Evolutionary conservation across 2,797 vertebrate genomes (phyloP).

Genomic region (Ptychobarbus kaznakovi): DNA sequence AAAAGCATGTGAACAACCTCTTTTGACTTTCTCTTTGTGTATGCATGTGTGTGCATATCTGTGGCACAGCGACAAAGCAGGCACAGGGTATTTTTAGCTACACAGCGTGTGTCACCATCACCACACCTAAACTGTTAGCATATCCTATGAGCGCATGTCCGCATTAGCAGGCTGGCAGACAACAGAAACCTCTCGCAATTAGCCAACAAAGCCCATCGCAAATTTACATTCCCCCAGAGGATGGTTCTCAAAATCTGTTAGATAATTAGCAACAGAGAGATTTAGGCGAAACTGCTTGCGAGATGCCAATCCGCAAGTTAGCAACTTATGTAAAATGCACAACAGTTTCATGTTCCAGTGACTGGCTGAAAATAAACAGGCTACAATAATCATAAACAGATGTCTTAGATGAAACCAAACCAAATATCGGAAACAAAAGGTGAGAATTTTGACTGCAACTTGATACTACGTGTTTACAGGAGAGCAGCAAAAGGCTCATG

Average conservation of each 20-base stretch:
- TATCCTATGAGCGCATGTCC: slow-evolving; percentile 14
- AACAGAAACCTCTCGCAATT: background rate
- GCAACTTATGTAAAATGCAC: slow-evolving; percentile 17
- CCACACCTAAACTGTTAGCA: slow-evolving; percentile 19
- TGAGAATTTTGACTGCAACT: slow-evolving; percentile 4
- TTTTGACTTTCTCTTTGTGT: slow-evolving; percentile 2
- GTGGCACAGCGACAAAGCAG: slow-evolving; percentile 38
- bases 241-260: background rate
- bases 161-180: slow-evolving; percentile 16
- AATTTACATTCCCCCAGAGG: slow-evolving; percentile 22
- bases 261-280: background rate
- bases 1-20: slow-evolving; percentile 21
- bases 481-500: too few species aligned
- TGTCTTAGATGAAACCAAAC: slow-evolving; percentile 11
- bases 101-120: slow-evolving; percentile 11
- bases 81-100: slow-evolving; percentile 34
- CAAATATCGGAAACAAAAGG: background rate
- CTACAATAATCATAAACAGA: background rate
- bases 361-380: slow-evolving; percentile 13
- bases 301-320: background rate
- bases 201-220: background rate
- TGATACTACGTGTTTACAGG: background rate
- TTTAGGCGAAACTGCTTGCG: background rate
- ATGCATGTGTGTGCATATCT: slow-evolving; percentile 9
- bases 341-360: background rate